Evolutionary conservation across 2,888 invertebrate species (phyloP).

Genomic region (Nemoura dubitans): DNA sequence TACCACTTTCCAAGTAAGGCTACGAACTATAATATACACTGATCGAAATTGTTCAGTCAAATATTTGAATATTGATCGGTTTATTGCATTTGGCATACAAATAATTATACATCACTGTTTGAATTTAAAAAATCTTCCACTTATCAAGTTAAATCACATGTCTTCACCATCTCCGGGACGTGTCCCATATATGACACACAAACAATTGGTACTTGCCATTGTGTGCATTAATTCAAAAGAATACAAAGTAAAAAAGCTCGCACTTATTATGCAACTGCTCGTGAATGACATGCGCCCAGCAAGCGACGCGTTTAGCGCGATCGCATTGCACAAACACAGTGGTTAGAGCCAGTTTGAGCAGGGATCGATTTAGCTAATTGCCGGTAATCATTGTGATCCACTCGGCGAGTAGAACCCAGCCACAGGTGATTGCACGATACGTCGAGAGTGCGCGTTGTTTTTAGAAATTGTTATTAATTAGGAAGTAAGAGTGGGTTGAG

Average conservation of each 20-base stretch:
- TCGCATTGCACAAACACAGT: neutral
- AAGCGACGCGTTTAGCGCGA: neutral
- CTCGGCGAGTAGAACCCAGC: neutral
- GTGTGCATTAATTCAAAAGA: no score
- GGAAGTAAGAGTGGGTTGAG: neutral
- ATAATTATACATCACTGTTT: no score
- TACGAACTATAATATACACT: no score
- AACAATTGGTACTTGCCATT: no score
- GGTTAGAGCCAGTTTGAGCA: neutral
- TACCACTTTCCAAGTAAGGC: no score
- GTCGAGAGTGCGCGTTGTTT: neutral
- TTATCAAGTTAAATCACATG: no score
- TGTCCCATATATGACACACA: no score
- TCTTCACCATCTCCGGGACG: no score
- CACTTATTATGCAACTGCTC: neutral
- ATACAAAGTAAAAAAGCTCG: neutral
- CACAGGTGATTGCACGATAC: neutral
- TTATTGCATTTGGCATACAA: no score
- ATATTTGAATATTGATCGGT: no score
- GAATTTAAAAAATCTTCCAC: no score
- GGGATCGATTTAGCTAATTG: neutral
- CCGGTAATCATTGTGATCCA: neutral
- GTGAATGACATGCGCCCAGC: neutral
- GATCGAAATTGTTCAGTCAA: no score
- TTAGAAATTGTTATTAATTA: neutral